Conservation (phyloP, 1,140 invertebrate species). For the Microplitis demolitor region DNA sequence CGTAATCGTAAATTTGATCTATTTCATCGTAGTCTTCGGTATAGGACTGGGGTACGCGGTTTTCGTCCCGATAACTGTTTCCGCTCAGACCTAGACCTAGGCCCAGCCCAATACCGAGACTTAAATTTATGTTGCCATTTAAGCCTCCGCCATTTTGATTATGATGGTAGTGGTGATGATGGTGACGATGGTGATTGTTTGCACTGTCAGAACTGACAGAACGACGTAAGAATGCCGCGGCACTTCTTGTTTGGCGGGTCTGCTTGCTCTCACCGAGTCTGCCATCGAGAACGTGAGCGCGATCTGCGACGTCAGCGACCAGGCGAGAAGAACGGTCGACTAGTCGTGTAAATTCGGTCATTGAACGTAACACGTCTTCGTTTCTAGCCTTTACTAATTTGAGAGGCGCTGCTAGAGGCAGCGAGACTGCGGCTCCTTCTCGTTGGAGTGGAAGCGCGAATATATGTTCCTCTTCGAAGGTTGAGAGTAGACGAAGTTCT, state of each 20-base stretch:
- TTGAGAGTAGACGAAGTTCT: slow-evolving; percentile 80
- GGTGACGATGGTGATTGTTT: slow-evolving; percentile 44
- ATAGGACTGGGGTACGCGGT: slow-evolving; percentile 62
- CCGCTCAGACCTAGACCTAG: background rate
- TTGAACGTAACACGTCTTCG: slow-evolving; percentile 77
- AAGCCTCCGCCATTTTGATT: slow-evolving; percentile 38
- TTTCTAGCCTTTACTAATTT: slow-evolving; percentile 86
- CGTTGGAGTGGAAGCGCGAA: slow-evolving; percentile 84
- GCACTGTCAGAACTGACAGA: slow-evolving; percentile 55
- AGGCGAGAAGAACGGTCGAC: slow-evolving; percentile 79
- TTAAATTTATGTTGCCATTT: slow-evolving; percentile 40
- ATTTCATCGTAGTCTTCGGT: slow-evolving; percentile 93
- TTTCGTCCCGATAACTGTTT: slow-evolving; percentile 55
- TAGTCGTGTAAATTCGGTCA: slow-evolving; percentile 80
- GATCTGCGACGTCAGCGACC: slow-evolving; percentile 81
- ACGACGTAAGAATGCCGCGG: slow-evolving; percentile 62
- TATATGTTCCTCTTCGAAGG: slow-evolving; percentile 81
- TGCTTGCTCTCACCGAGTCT: slow-evolving; percentile 72
- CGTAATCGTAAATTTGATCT: slow-evolving; percentile 96
- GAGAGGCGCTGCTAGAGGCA: slow-evolving; percentile 83
- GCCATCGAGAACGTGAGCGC: slow-evolving; percentile 76
- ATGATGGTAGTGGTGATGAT: slow-evolving; percentile 44
- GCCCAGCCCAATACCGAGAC: slow-evolving; percentile 36
- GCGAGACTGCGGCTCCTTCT: slow-evolving; percentile 76
- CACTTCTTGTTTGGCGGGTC: slow-evolving; percentile 54